Evolutionary conservation across 2,113 vertebrate genomes (phyloP).

Genomic region (human (Homo sapiens)): GRCh38 chr5:175433001-175433500

Average conservation of each 20-base stretch:
- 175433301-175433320: background rate
- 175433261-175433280: rapidly evolving
- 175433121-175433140: background rate
- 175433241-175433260: background rate
- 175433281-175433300: rapidly evolving
- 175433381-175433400: background rate
- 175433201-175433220: background rate
- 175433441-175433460: rapidly evolving
- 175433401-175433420: rapidly evolving
- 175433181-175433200: background rate
- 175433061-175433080: background rate
- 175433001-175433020: background rate
- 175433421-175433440: background rate
- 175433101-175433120: background rate
- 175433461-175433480: background rate
- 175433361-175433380: background rate
- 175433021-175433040: background rate
- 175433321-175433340: background rate
- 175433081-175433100: background rate
- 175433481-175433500: background rate
- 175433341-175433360: background rate
- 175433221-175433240: background rate
- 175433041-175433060: background rate
- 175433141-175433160: background rate
- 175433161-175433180: background rate